Conservation (phyloP, 1,140 invertebrate species). For the Drosophila leontia region DNA sequence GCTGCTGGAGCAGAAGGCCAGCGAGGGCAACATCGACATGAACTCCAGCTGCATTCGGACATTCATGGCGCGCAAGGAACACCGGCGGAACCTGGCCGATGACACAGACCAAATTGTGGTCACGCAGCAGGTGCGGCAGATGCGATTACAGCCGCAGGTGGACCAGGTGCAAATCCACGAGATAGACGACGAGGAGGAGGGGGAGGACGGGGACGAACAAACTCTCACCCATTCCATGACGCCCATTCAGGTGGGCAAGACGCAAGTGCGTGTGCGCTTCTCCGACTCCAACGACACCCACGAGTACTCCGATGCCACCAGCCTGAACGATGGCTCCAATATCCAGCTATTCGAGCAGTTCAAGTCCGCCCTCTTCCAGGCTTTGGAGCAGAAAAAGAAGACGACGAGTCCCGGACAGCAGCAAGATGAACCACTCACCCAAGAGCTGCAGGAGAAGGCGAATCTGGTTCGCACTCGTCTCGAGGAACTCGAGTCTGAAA, state of each 20-base stretch:
- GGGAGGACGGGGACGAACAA: slow-evolving; percentile 17
- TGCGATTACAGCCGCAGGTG: slow-evolving; percentile 63
- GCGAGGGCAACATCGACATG: slow-evolving; percentile 75
- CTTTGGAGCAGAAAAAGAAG: slow-evolving; percentile 61
- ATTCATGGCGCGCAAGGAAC: slow-evolving; percentile 72
- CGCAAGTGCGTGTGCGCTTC: slow-evolving; percentile 72
- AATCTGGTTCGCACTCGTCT: slow-evolving; percentile 88
- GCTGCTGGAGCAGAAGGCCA: slow-evolving; percentile 75
- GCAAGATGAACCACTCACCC: slow-evolving; percentile 35
- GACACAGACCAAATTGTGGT: slow-evolving; percentile 72
- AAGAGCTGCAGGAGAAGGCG: slow-evolving; percentile 86
- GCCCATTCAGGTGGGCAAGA: slow-evolving; percentile 54
- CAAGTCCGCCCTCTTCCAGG: slow-evolving; percentile 70
- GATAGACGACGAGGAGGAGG: slow-evolving; percentile 37
- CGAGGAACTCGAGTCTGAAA: slow-evolving; percentile 89
- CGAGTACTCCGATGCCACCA: slow-evolving; percentile 65
- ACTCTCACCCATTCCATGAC: slow-evolving; percentile 40
- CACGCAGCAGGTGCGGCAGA: slow-evolving; percentile 49
- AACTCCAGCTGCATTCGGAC: slow-evolving; percentile 72
- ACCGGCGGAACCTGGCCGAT: slow-evolving; percentile 31
- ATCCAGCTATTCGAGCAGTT: slow-evolving; percentile 76
- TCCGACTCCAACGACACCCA: slow-evolving; percentile 76
- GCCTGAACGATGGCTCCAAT: slow-evolving; percentile 52
- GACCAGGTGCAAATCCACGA: slow-evolving; percentile 33
- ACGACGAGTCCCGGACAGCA: slow-evolving; percentile 20